Conservation (phyloP, 64 coral and sea anemone genomes). For the Montipora sp. region DNA sequence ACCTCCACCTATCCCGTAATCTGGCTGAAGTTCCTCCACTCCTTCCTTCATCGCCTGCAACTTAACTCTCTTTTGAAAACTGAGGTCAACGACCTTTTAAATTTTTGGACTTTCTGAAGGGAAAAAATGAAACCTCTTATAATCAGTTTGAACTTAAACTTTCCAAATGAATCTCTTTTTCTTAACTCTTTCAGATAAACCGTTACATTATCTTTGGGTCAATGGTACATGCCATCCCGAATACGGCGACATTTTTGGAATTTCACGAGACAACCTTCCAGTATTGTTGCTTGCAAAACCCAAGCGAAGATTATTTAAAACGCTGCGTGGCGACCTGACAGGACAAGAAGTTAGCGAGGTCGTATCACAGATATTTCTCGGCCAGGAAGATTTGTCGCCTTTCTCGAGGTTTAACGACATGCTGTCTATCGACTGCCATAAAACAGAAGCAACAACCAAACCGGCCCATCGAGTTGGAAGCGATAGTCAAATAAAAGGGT, state of each 20-base stretch:
- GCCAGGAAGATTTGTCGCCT: slow-evolving; percentile 34
- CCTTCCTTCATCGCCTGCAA: too few species aligned
- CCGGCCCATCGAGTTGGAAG: background rate
- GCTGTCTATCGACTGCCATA: slow-evolving; percentile 33
- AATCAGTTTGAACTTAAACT: background rate
- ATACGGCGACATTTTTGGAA: slow-evolving; percentile 85
- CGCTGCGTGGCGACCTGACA: slow-evolving; percentile 10
- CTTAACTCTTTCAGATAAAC: slow-evolving; percentile 45
- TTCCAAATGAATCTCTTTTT: background rate
- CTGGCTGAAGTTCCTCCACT: too few species aligned
- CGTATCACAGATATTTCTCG: slow-evolving; percentile 44
- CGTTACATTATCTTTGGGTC: slow-evolving; percentile 82
- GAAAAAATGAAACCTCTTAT: background rate
- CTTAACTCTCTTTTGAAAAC: too few species aligned
- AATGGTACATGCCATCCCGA: slow-evolving; percentile 85
- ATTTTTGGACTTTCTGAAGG: too few species aligned
- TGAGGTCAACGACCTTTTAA: too few species aligned
- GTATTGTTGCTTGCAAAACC: slow-evolving; percentile 81
- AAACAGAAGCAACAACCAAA: background rate
- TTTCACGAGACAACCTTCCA: slow-evolving; percentile 69
- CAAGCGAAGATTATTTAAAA: slow-evolving; percentile 72
- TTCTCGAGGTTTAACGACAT: slow-evolving; percentile 83
- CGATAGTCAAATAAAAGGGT: slow-evolving; percentile 1
- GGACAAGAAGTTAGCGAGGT: slow-evolving; percentile 42
- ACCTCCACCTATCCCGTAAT: too few species aligned